Conservation (phyloP, 2,888 invertebrate species). For the Melanotus villosus region DNA sequence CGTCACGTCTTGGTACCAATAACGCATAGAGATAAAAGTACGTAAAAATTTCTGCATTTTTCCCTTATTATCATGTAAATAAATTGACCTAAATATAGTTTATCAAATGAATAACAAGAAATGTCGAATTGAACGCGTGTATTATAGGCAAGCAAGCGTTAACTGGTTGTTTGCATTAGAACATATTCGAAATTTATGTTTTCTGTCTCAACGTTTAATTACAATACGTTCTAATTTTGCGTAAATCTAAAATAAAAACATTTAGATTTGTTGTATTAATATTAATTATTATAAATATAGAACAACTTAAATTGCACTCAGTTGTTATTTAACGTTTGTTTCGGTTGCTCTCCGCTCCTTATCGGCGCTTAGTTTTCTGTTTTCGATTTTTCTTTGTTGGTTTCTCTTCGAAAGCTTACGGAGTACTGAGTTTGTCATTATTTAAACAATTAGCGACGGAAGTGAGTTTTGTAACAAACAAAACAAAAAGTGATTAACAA, state of each 20-base stretch:
- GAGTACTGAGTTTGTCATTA: no score
- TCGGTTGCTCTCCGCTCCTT: constrained; percentile 36
- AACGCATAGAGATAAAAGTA: constrained; percentile 40
- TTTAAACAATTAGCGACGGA: background rate
- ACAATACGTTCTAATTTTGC: constrained; percentile 64
- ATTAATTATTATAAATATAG: constrained; percentile 67
- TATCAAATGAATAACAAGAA: constrained; percentile 56
- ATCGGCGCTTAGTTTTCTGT: background rate
- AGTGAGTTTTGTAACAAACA: background rate
- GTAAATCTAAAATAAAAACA: constrained; percentile 64
- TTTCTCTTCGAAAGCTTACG: background rate
- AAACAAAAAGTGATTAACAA: background rate
- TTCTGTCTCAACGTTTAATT: constrained; percentile 47
- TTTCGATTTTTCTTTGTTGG: background rate
- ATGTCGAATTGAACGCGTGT: constrained; percentile 27
- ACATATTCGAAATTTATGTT: constrained; percentile 46
- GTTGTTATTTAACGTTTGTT: constrained; percentile 60
- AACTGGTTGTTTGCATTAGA: constrained; percentile 33
- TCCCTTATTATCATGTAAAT: constrained; percentile 61
- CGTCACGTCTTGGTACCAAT: constrained; percentile 23
- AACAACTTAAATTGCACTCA: constrained; percentile 64
- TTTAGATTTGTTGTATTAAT: constrained; percentile 61
- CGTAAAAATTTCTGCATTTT: constrained; percentile 50
- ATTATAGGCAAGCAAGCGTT: constrained; percentile 26
- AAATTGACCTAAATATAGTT: constrained; percentile 66